Percentiles rank a stretch among this genome's conserved stretches.
Evolutionary conservation across 2,888 invertebrate species (phyloP).

Genomic region (Cybosia mesomella): DNA sequence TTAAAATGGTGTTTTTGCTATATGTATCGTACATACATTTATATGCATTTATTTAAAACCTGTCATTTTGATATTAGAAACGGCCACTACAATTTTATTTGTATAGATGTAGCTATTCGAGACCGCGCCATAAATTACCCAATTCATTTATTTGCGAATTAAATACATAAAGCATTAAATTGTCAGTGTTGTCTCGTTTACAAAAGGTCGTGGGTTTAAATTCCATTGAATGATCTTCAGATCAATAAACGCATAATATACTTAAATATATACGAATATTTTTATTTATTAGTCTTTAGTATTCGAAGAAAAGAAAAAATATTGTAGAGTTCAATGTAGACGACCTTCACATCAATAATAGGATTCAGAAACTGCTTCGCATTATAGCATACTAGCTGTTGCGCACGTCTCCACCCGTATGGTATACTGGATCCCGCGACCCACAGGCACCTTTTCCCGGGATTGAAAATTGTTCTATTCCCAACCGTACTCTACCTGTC

Average conservation of each 20-base stretch:
- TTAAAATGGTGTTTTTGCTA: too few species aligned
- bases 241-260: background rate
- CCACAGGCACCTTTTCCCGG: too few species aligned
- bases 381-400: background rate
- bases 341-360: too few species aligned
- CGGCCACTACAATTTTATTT: too few species aligned
- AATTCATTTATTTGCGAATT: background rate
- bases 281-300: background rate
- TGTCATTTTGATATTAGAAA: too few species aligned
- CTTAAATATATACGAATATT: background rate
- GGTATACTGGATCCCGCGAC: too few species aligned
- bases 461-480: too few species aligned
- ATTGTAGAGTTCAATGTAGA: background rate
- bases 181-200: background rate
- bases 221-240: constrained; percentile 2
- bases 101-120: background rate
- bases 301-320: background rate
- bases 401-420: too few species aligned
- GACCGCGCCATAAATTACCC: background rate
- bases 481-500: too few species aligned
- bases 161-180: background rate
- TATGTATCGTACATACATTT: too few species aligned
- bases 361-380: background rate
- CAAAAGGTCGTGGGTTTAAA: background rate
- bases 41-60: too few species aligned